Evolutionary conservation across 2,113 vertebrate genomes (phyloP), one percentile per base, ranked within the genome.

Genomic region (Ariopsis seemanni): DNA sequence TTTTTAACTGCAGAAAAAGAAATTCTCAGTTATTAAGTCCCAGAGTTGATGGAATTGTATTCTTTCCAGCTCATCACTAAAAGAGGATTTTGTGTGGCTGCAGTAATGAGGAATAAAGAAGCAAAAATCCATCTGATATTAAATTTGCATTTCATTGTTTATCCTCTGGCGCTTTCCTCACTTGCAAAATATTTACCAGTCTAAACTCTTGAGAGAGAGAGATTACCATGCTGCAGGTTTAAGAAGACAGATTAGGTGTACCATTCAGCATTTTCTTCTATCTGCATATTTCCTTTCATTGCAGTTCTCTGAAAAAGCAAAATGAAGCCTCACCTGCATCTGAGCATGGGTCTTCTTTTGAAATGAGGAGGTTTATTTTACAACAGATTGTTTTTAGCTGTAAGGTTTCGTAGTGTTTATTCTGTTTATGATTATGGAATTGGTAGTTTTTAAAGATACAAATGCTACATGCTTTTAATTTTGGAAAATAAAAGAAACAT

Each of bases 131-230:
- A 86, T 91, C 92, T 93, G 93, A 94, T 92, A 93, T 93, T 93
- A 92, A 93, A 90, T 94, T 93, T 93, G 90, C 92, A 91, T 91
- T 93, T 93, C 92, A 93, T 92, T 93, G 93, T 94, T 94, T 94
- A 94, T 95, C 93, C 93, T 91, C 92, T 91, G 87, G 92, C 93
- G 91, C 90, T 90, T 92, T 91, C 91, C 92, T 91, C 92, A 93
- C 20, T 42, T 84, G 20, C 25, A 71, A 30, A 75, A 67, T n/a
- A 55, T 17, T 53, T 55, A 34, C 10, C 22, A 12, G 18, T 50
- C 20, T 50, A 63, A 30, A 27, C 55, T 22, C 9, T 17, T 2
- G 12, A 55, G 53, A 42, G 42, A 42, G 42, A 42, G 42, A 42
- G 42, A 42, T 42, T 42, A 42, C 34, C 34, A 2, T 42, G 34